Base-by-base conservation (phyloP, 2,797 vertebrate species). In the Euphonia xanthogaster region DNA sequence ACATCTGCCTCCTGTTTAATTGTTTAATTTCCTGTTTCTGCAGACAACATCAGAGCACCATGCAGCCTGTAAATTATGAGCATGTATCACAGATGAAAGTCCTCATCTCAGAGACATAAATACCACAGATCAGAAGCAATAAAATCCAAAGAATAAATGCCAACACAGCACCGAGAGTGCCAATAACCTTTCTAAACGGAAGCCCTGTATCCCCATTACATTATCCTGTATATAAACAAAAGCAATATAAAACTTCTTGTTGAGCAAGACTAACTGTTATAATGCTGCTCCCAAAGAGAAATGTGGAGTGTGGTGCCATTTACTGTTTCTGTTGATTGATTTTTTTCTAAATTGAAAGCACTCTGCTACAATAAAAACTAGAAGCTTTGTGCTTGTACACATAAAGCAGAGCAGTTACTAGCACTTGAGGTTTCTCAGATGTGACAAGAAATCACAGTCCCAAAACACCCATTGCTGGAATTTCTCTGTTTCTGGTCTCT, bases 131-230 rank as follows among this genome's bases (percentile, higher is more conserved):
- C 93, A 94, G 83, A 93, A 86, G 85, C 77, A 94, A 90, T 88
- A 95, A 93, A 94, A 77, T 57, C 61, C 35, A 42, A 96, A 83
- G 54, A 91, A 88, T 77, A 97, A 95, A 94, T 95, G 77, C 65
- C 91, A 97, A 35, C 53, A 70, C 82, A 94, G 70, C 63, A 95
- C 44, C 44, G n/a, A 78, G 33, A 66, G 40, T 54, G 66, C 72
- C 91, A 94, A 75, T 81, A 94, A 91, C 78, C 70, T 90, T 94
- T 95, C 54, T 88, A 89, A 86, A 66, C 4, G 0, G 70, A 96
- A 93, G 74, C 54, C 63, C 42, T 92, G n/a, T 35, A 54, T 81
- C 57, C 28, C 21, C 39, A 54, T 67, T 87, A 82, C 83, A 51
- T 94, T 94, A 93, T 80, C 75, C 54, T 85, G 50, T 55, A 86